Conservation (phyloP, 2,888 invertebrate species). For the Leptopilina syphax region DNA sequence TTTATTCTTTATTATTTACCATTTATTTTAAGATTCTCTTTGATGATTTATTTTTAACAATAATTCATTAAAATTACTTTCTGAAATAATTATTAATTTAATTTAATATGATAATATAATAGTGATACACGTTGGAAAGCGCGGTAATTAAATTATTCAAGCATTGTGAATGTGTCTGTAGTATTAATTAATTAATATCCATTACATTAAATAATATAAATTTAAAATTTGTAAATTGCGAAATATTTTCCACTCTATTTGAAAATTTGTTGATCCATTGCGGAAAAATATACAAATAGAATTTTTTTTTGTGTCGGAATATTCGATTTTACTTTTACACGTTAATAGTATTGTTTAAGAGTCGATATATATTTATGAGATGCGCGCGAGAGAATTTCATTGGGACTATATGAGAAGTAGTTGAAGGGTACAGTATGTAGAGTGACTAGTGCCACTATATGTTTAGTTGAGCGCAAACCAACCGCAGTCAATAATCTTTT, state of each 20-base stretch:
- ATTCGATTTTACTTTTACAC: neutral
- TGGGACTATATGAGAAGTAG: neutral
- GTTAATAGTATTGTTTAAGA: neutral
- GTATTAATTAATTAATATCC: neutral
- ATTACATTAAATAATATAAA: no score
- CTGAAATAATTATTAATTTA: neutral
- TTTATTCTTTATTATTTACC: no score
- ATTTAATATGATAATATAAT: neutral
- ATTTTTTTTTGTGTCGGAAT: no score
- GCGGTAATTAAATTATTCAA: neutral
- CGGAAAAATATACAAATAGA: no score
- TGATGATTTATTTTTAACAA: no score
- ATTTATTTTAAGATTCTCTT: no score
- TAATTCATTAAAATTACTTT: no score
- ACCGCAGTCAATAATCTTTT: neutral
- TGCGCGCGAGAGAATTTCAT: slow-evolving; percentile 23
- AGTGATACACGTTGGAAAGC: neutral
- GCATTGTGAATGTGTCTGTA: neutral
- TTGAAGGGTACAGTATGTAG: neutral
- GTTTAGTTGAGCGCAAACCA: slow-evolving; percentile 21
- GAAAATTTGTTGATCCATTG: no score
- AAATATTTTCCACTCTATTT: no score
- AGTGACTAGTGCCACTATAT: neutral
- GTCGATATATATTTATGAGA: slow-evolving; percentile 33
- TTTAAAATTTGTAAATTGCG: no score